Evolutionary conservation across 2,113 vertebrate species (phyloP), one percentile per base, ranked within the genome.

Genomic region (Scartelaos histophorus): DNA sequence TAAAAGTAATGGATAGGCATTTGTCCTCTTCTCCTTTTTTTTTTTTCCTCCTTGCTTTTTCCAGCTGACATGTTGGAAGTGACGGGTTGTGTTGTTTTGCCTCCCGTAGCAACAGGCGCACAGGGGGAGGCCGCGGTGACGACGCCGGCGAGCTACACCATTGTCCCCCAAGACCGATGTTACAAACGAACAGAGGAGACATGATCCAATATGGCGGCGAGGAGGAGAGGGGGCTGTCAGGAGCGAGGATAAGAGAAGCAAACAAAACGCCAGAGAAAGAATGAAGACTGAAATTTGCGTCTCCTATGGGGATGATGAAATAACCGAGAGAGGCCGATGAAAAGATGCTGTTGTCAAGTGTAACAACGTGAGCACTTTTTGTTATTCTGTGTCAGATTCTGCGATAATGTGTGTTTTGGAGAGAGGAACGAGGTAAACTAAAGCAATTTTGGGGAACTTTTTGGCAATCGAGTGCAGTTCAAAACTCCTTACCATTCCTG

Each of bases 61-160:
- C 64, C 71, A 66, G 61, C 13, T 85, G 83, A 86, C 83, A 79
- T 62, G 71, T 80, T 56, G 73, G 78, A 73, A 88, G 78, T 85
- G 69, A 91, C 79, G 71, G 76, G 13, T 10, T 43, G 38, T 75
- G 72, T 84, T 88, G 71, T 89, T 90, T 74, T 88, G 81, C 88
- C 73, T 82, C 24, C 70, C 76, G 60, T 71, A 75, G 67, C 84
- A 84, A 73, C 88, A 93, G 85, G 47, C 86, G 85, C 89, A 91
- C 75, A 76, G 85, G 86, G 83, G 84, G 72, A 87, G 83, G 81
- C 81, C 86, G 17, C 90, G 90, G 84, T 87, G 81, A 81, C 85
- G 85, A 90, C 82, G 78, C 56, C 69, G 80, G 76, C 67, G 51
- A 66, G 66, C 66, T 75, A 76, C 17, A 25, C 76, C 49, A 74